phyloP scores from a whole-genome alignment of 2,797 vertebrate species.

The Salmo trutta region DNA sequence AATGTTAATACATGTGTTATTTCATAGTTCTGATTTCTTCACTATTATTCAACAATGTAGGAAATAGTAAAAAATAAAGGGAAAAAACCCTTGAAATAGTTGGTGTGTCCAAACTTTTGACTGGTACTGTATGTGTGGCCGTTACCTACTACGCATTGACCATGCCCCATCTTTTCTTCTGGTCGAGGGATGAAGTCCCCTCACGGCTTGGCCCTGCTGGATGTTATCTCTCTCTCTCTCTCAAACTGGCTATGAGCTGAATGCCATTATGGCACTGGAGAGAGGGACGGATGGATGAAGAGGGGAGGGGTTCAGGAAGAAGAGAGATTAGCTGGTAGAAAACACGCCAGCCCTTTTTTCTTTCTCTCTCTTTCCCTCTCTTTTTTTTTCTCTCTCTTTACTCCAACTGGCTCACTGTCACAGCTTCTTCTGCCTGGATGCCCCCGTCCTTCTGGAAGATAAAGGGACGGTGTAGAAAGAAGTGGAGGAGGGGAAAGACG shows the following conservation, averaged over 20 bases:
- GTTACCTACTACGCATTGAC: slow-evolving; percentile 21
- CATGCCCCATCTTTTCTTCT: slow-evolving; percentile 26
- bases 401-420: slow-evolving; percentile 14
- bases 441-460: background rate
- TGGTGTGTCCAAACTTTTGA: background rate
- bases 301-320: slow-evolving; percentile 23
- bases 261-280: slow-evolving; percentile 28
- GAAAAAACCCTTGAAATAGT: background rate
- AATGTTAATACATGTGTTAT: background rate
- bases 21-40: background rate
- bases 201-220: slow-evolving; percentile 21
- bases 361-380: background rate
- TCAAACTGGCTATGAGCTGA: slow-evolving; percentile 1
- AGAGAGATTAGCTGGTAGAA: slow-evolving; percentile 26
- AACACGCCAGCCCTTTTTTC: slow-evolving; percentile 19
- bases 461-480: slow-evolving; percentile 7
- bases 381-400: slow-evolving; percentile 4
- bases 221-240: slow-evolving; percentile 21
- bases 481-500: slow-evolving; percentile 7
- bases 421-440: slow-evolving; percentile 20
- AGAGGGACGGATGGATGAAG: slow-evolving; percentile 22
- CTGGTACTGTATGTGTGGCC: background rate
- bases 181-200: slow-evolving; percentile 27
- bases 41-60: no score
- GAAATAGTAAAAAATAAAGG: no score